Evolutionary conservation across 2,888 invertebrate species (phyloP), one percentile per base, ranked within the genome.

Genomic region (Ophioninae sp.): DNA sequence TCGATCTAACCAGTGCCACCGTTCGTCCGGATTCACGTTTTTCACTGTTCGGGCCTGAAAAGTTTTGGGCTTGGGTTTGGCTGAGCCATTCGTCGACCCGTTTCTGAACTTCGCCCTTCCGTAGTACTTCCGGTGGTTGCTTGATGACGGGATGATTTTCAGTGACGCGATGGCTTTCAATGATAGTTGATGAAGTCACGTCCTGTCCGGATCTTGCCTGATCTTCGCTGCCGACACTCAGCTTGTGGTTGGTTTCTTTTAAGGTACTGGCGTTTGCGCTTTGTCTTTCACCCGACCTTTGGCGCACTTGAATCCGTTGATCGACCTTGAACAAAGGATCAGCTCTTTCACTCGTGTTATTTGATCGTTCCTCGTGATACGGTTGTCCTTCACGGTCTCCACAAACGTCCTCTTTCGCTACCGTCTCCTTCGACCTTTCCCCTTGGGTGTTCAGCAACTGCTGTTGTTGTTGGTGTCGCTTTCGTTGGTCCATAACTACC

Each of bases 11-110:
- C 37, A 91, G 65, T 0, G 72, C 63, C 3, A 81, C 81, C 6
- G 68, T 39, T 30, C 79, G 72, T 0, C 72, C 59, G 3, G 79
- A 67, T 17, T 85, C 82, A 2, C 88, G 88, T 39, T 87, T 88
- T n/a, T 87, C 86, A 17, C 87, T 74, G 1, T 37, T 76, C 1
- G 78, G 74, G 2, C 79, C 85, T 0, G 83, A 63, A 61, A 88
- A 90, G 30, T 89, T 87, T 30, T 91, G 91, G 30, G 84, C 89
- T 44, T 91, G 90, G 0, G 90, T 89, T 76, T 91, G 91, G 73
- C 88, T 91, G 68, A 91, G 65, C 91, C 91, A 91, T 78, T 91
- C 91, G 81, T 91, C 91, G 9, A 91, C 91, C 39, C 91, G 85
- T 65, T 91, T 91, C 58, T 91, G 91, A 0, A 91, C 91, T 65